These are phyloP conservation scores for Hydra vulgaris DNA, from an alignment of 30 jellyfish, hydroid and myxozoan species.

Conservation along the genomic window DNA sequence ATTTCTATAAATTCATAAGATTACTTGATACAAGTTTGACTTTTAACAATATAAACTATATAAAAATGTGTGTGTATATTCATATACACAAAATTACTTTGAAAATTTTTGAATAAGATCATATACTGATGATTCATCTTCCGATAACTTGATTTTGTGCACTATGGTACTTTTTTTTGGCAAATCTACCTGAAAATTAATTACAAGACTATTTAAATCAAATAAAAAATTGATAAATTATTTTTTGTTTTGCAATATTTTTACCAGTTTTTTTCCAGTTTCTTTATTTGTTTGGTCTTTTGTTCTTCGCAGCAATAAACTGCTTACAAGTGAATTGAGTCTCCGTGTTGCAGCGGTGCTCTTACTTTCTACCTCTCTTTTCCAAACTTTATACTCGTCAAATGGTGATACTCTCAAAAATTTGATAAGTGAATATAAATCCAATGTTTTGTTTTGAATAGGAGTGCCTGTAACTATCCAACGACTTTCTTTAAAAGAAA, in stretches of 20 bases:
- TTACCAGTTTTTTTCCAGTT: constrained; percentile 61
- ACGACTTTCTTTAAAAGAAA: constrained; percentile 41
- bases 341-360: constrained; percentile 50
- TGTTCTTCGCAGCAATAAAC: constrained; percentile 73
- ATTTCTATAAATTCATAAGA: constrained; percentile 36
- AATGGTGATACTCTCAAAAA: constrained; percentile 81
- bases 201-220: background rate
- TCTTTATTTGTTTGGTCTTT: constrained; percentile 61
- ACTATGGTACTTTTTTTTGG: constrained; percentile 45
- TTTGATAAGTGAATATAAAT: constrained; percentile 59
- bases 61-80: too few relatives aligned
- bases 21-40: background rate
- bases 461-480: constrained; percentile 98
- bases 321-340: constrained; percentile 56
- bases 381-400: constrained; percentile 78
- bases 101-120: constrained; percentile 51
- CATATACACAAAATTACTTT: constrained; percentile 10
- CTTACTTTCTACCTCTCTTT: constrained; percentile 58
- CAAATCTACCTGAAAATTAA: constrained; percentile 37
- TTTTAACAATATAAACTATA: background rate
- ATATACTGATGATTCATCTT: constrained; percentile 50
- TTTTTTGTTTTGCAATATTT: too few relatives aligned
- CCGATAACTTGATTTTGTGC: constrained; percentile 45
- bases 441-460: constrained; percentile 70
- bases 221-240: too few relatives aligned